Conservation (phyloP, 2,888 invertebrate species). For the Diarsia rubi region DNA sequence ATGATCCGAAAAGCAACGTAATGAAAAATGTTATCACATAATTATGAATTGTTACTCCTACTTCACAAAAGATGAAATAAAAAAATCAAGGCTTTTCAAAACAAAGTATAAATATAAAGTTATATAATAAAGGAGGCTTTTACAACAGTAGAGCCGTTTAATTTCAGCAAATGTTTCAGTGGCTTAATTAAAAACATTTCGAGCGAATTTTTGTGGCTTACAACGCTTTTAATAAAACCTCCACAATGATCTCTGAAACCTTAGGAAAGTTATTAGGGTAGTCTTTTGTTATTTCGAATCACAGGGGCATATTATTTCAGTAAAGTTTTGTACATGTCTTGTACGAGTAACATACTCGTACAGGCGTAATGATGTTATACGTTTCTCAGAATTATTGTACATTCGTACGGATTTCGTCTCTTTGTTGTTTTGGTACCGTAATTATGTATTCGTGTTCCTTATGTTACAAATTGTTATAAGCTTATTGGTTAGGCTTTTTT, state of each 20-base stretch:
- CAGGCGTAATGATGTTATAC: conserved; percentile 46
- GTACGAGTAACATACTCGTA: conserved; percentile 33
- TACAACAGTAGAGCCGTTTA: conserved; percentile 66
- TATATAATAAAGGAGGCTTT: conserved; percentile 63
- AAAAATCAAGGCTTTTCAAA: conserved; percentile 61
- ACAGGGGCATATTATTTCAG: conserved; percentile 62
- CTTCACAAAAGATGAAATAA: conserved; percentile 49
- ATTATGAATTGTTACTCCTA: conserved; percentile 51
- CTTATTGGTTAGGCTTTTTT: neutral
- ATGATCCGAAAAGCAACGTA: conserved; percentile 22
- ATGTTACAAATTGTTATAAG: conserved; percentile 16
- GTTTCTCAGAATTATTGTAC: conserved; percentile 44
- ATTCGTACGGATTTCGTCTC: conserved; percentile 41
- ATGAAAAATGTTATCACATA: conserved; percentile 46
- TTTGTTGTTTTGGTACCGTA: conserved; percentile 31
- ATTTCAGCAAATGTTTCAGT: conserved; percentile 71
- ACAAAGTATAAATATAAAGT: conserved; percentile 64
- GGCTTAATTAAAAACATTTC: conserved; percentile 76
- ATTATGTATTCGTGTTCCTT: conserved; percentile 10
- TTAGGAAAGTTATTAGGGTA: conserved; percentile 64
- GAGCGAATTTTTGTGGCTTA: conserved; percentile 72
- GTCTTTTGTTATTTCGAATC: conserved; percentile 67
- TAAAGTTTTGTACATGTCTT: conserved; percentile 60
- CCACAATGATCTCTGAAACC: conserved; percentile 71
- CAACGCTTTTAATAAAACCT: conserved; percentile 71